A percentile compares a stretch with the other conserved stretches of the same genome.
Evolutionary conservation across 2,888 invertebrate species (phyloP).

Genomic region (Drosophila quinaria): DNA sequence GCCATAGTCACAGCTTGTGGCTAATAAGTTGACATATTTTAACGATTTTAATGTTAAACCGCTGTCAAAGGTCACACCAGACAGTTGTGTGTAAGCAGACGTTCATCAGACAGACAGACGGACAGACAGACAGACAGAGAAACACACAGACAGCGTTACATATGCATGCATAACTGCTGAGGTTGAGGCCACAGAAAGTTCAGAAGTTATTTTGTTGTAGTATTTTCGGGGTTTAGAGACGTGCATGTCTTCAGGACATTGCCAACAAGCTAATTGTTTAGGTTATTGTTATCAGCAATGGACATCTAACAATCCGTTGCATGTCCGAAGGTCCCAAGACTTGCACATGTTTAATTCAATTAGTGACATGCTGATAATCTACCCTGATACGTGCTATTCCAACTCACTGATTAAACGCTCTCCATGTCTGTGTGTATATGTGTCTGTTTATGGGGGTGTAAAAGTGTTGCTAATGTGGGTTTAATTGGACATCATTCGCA

Average conservation of each 20-base stretch:
- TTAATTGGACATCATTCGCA: slow-evolving; percentile 4
- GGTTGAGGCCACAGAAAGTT: slow-evolving; percentile 56
- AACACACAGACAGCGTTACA: slow-evolving; percentile 33
- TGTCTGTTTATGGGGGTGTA: slow-evolving; percentile 3
- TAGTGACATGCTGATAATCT: slow-evolving; percentile 59
- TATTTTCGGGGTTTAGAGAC: slow-evolving; percentile 19
- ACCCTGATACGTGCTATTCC: slow-evolving; percentile 43
- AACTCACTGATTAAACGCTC: slow-evolving; percentile 31
- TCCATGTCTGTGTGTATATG: neutral
- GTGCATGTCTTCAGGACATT: slow-evolving; percentile 58
- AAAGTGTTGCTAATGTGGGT: slow-evolving; percentile 30
- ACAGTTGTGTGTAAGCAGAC: slow-evolving; percentile 10
- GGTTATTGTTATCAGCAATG: slow-evolving; percentile 60
- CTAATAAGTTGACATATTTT: slow-evolving; percentile 58
- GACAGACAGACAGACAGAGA: slow-evolving; percentile 11
- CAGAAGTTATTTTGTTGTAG: slow-evolving; percentile 33
- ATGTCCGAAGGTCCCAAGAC: slow-evolving; percentile 41
- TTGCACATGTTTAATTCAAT: slow-evolving; percentile 62
- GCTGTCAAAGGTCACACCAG: slow-evolving; percentile 59
- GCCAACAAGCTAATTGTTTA: slow-evolving; percentile 56
- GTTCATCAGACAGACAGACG: slow-evolving; percentile 11
- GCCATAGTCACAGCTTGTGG: slow-evolving; percentile 42
- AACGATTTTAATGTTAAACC: slow-evolving; percentile 63
- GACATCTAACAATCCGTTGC: slow-evolving; percentile 43
- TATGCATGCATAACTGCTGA: slow-evolving; percentile 57